phyloP scores from a whole-genome alignment of 2,113 vertebrate species.

The Gopherus flavomarginatus region DNA sequence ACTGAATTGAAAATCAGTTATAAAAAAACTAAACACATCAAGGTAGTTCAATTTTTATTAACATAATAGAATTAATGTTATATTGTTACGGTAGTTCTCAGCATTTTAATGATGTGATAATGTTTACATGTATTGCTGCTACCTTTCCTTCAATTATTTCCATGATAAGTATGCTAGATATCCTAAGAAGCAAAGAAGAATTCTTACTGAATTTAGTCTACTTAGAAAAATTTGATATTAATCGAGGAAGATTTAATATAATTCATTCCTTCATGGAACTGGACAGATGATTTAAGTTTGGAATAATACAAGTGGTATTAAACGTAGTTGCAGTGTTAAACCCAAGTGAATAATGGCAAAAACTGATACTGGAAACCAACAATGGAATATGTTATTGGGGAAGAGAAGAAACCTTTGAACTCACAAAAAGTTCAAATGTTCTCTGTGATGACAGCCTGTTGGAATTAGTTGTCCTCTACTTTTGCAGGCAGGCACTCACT shows the following conservation, averaged over 20 bases:
- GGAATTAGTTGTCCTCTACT: not conserved
- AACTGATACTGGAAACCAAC: not conserved
- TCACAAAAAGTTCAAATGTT: not conserved
- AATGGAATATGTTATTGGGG: slow-evolving; percentile 3
- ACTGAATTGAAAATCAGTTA: not conserved
- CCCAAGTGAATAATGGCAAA: slow-evolving; percentile 14
- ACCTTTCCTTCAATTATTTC: slow-evolving; percentile 24
- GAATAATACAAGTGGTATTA: not conserved
- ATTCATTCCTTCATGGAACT: slow-evolving; percentile 18
- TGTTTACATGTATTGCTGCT: slow-evolving; percentile 15
- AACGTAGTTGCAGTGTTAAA: not conserved
- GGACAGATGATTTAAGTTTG: not conserved
- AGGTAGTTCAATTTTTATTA: not conserved
- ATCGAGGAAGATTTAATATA: not conserved
- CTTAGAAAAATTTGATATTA: not conserved
- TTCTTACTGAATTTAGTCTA: slow-evolving; percentile 40
- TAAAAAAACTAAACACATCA: not conserved
- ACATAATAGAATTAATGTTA: not conserved
- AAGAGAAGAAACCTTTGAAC: not conserved
- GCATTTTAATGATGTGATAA: not conserved
- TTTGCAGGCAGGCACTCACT: not conserved
- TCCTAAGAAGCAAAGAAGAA: slow-evolving; percentile 33
- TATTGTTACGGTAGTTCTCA: no score
- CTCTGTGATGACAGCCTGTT: slow-evolving; percentile 12
- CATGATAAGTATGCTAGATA: slow-evolving; percentile 24